These are phyloP conservation scores for Leptopilina myrica DNA, from an alignment of 2,888 invertebrate species.

Conservation along the genomic window DNA sequence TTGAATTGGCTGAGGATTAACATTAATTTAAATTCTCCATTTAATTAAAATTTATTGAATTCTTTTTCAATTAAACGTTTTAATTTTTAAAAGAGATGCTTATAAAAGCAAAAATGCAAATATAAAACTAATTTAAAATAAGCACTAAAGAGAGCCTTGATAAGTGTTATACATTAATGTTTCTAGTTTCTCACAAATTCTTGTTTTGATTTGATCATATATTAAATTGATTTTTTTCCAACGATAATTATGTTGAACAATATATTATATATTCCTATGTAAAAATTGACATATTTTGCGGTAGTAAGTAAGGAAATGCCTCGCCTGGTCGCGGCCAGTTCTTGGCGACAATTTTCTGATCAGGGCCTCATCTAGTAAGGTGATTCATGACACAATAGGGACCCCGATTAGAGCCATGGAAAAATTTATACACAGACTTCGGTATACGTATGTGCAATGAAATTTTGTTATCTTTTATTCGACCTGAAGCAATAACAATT, in stretches of 20 bases:
- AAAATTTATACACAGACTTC: too few species aligned
- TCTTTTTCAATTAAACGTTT: conserved; percentile 17
- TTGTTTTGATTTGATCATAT: neutral
- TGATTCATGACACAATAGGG: too few species aligned
- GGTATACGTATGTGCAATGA: conserved; percentile 61
- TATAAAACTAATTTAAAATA: conserved; percentile 1
- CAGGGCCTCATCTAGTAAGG: too few species aligned
- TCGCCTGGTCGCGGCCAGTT: too few species aligned
- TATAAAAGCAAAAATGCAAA: neutral
- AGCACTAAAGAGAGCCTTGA: neutral
- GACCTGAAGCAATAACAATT: conserved; percentile 51
- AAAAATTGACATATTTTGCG: too few species aligned
- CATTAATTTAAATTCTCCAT: conserved; percentile 15
- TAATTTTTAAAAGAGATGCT: neutral
- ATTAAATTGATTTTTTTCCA: neutral
- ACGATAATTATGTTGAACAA: too few species aligned
- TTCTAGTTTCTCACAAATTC: neutral
- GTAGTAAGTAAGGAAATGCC: too few species aligned
- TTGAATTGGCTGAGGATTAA: conserved; percentile 5
- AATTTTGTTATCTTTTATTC: conserved; percentile 48
- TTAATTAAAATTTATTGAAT: conserved; percentile 20
- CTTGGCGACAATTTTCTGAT: too few species aligned
- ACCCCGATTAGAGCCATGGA: too few species aligned
- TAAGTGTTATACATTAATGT: neutral
- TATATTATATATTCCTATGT: too few species aligned